Percentiles rank a stretch among this genome's conserved stretches.
Conservation (phyloP, 2,113 vertebrate genomes). For the Hoplias malabaricus region DNA sequence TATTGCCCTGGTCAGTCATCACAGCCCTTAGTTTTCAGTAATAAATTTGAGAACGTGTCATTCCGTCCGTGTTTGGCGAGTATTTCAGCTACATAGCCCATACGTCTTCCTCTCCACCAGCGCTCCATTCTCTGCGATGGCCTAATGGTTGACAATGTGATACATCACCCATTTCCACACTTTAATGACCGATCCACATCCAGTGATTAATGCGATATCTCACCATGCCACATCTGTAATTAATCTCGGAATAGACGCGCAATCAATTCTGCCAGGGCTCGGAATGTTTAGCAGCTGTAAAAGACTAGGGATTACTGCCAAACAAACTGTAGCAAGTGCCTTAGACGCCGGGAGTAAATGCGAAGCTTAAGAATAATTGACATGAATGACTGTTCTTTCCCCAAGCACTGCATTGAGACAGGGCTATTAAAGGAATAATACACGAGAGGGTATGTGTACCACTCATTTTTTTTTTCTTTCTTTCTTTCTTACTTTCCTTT, state of each 20-base stretch:
- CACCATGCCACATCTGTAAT: slow-evolving; percentile 40
- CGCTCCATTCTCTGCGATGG: slow-evolving; percentile 12
- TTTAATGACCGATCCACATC: slow-evolving; percentile 21
- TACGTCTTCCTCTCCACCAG: not conserved
- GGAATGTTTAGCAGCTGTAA: slow-evolving; percentile 20
- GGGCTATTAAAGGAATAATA: not conserved
- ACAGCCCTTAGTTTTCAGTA: not conserved
- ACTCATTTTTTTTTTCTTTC: not conserved
- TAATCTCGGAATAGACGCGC: slow-evolving; percentile 39
- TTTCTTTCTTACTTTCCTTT: not conserved
- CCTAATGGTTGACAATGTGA: slow-evolving; percentile 26
- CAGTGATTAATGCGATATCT: slow-evolving; percentile 45
- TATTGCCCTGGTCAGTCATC: not conserved
- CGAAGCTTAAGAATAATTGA: not conserved
- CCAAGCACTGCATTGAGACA: not conserved
- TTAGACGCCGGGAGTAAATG: not conserved
- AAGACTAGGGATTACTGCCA: not conserved
- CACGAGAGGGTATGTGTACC: not conserved
- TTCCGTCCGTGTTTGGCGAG: not conserved
- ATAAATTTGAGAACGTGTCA: not conserved
- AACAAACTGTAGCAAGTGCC: not conserved
- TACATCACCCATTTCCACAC: slow-evolving; percentile 36
- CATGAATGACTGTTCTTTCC: not conserved
- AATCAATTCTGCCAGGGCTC: slow-evolving; percentile 34
- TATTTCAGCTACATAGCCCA: not conserved